Evolutionary conservation across 1,140 invertebrate genomes (phyloP).

Genomic region (Trachymyrmex septentrionalis): DNA sequence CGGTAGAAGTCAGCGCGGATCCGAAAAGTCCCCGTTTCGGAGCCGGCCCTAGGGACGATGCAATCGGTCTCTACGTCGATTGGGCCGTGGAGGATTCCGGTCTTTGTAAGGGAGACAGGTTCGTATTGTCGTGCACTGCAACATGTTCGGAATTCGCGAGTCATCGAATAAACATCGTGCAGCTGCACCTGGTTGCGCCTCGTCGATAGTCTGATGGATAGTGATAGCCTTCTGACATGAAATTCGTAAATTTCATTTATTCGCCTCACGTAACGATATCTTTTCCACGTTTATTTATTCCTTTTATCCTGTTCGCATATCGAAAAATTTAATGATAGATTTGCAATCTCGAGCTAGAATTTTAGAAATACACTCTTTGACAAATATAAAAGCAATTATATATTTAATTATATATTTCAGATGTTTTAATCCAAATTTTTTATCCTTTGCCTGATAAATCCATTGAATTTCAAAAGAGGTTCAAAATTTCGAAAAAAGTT

Average conservation of each 20-base stretch:
- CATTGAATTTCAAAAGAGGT: background rate
- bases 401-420: background rate
- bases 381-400: background rate
- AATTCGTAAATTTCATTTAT: conserved; percentile 26
- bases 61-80: conserved; percentile 90
- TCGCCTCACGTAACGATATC: conserved; percentile 22
- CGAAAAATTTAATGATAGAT: background rate
- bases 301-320: background rate
- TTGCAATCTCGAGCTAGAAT: background rate
- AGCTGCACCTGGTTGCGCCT: background rate
- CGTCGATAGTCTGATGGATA: no score
- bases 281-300: background rate
- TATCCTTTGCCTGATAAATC: background rate
- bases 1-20: conserved; percentile 90
- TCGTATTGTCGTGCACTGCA: conserved; percentile 44
- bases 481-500: background rate
- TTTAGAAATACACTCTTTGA: background rate
- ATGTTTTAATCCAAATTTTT: conserved; percentile 2
- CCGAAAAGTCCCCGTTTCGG: conserved; percentile 89
- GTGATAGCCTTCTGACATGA: background rate
- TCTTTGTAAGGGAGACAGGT: conserved; percentile 92
- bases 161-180: conserved; percentile 40
- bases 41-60: conserved; percentile 87
- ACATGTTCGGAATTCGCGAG: conserved; percentile 18
- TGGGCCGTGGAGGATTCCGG: conserved; percentile 92